These are phyloP conservation scores for Temnothorax ravouxi DNA, from an alignment of 2,888 invertebrate genomes.

Conservation along the genomic window DNA sequence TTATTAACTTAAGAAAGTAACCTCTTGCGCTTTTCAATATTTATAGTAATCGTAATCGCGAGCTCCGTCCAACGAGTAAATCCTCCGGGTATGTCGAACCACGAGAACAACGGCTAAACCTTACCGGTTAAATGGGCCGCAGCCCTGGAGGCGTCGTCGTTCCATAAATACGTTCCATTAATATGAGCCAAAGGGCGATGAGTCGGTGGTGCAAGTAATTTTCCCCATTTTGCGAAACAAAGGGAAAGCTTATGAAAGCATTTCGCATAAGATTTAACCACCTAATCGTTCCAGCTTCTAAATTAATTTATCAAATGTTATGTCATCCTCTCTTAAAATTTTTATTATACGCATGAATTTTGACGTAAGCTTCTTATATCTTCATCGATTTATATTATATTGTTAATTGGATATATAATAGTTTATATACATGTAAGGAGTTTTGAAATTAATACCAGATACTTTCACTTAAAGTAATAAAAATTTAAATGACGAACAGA, in stretches of 20 bases:
- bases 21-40: slow-evolving; percentile 41
- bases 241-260: slow-evolving; percentile 13
- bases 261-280: neutral
- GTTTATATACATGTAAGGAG: neutral
- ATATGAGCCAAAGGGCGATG: neutral
- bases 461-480: neutral
- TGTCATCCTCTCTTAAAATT: neutral
- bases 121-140: neutral
- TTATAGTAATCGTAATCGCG: slow-evolving; percentile 57
- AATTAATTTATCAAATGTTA: slow-evolving; percentile 12
- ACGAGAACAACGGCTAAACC: neutral
- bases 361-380: neutral
- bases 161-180: slow-evolving; percentile 28
- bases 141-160: neutral
- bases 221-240: slow-evolving; percentile 13
- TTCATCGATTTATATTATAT: neutral
- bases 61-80: neutral
- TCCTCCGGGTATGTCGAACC: neutral
- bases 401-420: neutral
- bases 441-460: neutral
- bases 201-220: slow-evolving; percentile 15
- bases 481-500: neutral
- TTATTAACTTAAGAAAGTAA: slow-evolving; percentile 18
- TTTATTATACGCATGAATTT: neutral
- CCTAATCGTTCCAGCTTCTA: neutral